A percentile compares a stretch with the other conserved stretches of the same genome.
Evolutionary conservation across 2,888 invertebrate species (phyloP).

Genomic region (Suillia variegata): DNA sequence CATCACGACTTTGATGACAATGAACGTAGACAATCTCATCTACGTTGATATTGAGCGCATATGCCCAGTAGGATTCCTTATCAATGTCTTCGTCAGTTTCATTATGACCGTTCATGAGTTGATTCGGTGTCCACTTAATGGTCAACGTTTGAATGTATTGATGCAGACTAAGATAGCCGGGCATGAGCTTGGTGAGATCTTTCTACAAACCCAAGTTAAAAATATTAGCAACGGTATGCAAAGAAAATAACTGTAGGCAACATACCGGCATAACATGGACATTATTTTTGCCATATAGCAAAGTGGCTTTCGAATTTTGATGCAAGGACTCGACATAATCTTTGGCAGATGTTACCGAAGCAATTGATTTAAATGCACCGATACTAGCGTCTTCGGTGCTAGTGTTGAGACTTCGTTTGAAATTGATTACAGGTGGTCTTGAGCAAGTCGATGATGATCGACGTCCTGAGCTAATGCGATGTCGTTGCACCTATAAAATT

Average conservation of each 20-base stretch:
- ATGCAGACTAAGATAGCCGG: conserved; percentile 91
- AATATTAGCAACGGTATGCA: not conserved
- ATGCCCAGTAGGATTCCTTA: conserved; percentile 86
- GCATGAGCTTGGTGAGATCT: conserved; percentile 79
- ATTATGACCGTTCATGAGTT: conserved; percentile 89
- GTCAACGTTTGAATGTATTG: conserved; percentile 81
- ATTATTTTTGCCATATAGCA: conserved; percentile 94
- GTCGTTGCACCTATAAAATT: conserved; percentile 62
- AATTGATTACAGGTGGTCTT: conserved; percentile 74
- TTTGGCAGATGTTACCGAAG: conserved; percentile 68
- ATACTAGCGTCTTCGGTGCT: conserved; percentile 74
- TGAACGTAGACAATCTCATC: conserved; percentile 95
- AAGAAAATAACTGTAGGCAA: too few relatives aligned
- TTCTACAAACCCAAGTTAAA: conserved; percentile 64
- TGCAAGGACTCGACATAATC: conserved; percentile 95
- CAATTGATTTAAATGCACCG: conserved; percentile 54
- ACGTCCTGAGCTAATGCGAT: conserved; percentile 79
- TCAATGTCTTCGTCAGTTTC: conserved; percentile 69
- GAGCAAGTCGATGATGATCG: conserved; percentile 76
- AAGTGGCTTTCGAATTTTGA: conserved; percentile 87
- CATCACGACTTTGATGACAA: conserved; percentile 82
- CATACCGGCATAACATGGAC: conserved; percentile 86
- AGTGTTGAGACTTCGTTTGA: conserved; percentile 73
- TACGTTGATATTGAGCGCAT: conserved; percentile 86
- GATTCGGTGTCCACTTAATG: conserved; percentile 97